Base-by-base conservation (phyloP, 1,140 invertebrate genomes). In the Philopotamus ludificatus region DNA sequence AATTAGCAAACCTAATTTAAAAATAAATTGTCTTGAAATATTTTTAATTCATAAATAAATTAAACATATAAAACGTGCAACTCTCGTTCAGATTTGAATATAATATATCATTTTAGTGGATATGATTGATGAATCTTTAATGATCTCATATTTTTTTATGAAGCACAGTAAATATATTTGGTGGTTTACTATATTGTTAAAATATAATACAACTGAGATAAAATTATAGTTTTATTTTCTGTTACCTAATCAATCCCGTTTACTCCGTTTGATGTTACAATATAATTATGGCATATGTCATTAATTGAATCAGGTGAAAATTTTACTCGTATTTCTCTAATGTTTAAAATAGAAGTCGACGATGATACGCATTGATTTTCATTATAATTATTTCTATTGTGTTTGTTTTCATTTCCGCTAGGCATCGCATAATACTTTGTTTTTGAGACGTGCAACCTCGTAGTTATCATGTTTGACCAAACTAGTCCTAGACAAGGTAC, bases 401-500 rank as follows among this genome's bases (percentile, higher is more conserved):
- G 10, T 58, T 8, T 20, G n/a, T n/a, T 50, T 50, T 50, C 20
- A 47, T 3, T 12, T 50, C 34, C 21, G 21, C 58, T 28, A 34
- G 41, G 44, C 12, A 50, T 12, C 20, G 47, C 44, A 45, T 28
- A 66, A 50, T 26, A 61, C 23, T 65, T 21, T 18, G 65, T 70
- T 42, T 70, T 70, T 4, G 18, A n/a, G 9, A 70, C 21, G 22
- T 58, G 12, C 3, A 70, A 47, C 57, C 68, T 41, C n/a, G 49
- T 62, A 21, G 65, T 70, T 8, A 70, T 2, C 61, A 70, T 61
- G 18, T 70, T 70, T 20, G 68, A 70, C 68, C 68, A 70, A 9
- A 51, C 34, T 15, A 70, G 20, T 4, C 68, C 68, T 20, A 70
- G 45, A 41, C 68, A 70, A n/a, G 68, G 68, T 22, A 67, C n/a